Evolutionary conservation across 2,113 vertebrate species (phyloP).

Genomic region (Casuarius casuarius): DNA sequence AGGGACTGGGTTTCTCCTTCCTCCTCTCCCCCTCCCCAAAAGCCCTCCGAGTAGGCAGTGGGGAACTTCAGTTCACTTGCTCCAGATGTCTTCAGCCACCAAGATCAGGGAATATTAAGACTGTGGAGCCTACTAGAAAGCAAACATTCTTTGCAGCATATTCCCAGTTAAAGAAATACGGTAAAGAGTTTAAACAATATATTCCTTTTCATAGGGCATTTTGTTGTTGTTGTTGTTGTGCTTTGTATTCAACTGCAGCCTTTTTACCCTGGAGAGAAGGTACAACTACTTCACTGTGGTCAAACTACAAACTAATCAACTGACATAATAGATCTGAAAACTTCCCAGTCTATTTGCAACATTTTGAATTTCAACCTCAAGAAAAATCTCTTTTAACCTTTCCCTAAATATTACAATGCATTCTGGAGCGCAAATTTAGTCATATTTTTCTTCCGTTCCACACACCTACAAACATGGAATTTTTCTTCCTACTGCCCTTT

Average conservation of each 20-base stretch:
- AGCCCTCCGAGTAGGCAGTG: neutral
- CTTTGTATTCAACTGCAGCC: neutral
- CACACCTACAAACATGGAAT: neutral
- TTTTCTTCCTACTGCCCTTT: neutral
- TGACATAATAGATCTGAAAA: neutral
- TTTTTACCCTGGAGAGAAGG: neutral
- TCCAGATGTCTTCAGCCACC: neutral
- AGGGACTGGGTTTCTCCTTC: neutral
- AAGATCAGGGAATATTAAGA: neutral
- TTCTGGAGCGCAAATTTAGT: neutral
- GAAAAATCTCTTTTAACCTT: constrained; percentile 38
- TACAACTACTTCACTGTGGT: neutral
- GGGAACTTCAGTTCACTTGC: neutral
- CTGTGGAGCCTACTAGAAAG: neutral
- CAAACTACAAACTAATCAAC: neutral
- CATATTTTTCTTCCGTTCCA: neutral
- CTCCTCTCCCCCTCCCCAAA: neutral
- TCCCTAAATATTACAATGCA: constrained; percentile 36
- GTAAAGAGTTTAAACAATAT: neutral
- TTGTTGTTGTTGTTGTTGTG: neutral
- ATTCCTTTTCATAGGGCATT: neutral
- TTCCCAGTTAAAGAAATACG: neutral
- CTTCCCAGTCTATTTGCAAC: neutral
- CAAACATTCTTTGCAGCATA: neutral
- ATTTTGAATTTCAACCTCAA: constrained; percentile 37